Evolutionary conservation across 1,140 invertebrate species (phyloP).

Genomic region (Pseudachorutes palmiensis): DNA sequence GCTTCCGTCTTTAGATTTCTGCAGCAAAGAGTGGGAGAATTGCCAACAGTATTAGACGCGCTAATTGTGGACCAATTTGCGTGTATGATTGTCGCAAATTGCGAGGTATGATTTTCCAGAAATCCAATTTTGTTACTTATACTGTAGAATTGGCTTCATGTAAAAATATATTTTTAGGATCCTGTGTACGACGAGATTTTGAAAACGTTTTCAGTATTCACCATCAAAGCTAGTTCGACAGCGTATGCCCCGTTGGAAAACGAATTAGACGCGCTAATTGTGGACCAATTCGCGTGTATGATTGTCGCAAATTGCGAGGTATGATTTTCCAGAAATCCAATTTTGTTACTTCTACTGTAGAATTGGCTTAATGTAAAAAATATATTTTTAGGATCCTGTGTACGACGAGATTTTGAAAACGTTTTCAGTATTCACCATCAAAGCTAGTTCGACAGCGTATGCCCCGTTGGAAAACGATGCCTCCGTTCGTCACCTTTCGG

Average conservation of each 20-base stretch:
- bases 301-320: slow-evolving; percentile 80
- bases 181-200: slow-evolving; percentile 89
- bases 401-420: slow-evolving; percentile 96
- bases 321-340: slow-evolving; percentile 29
- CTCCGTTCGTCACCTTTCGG: slow-evolving; percentile 77
- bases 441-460: slow-evolving; percentile 84
- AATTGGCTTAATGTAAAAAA: slow-evolving; percentile 6
- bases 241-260: slow-evolving; percentile 82
- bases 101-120: slow-evolving; percentile 50
- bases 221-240: slow-evolving; percentile 82
- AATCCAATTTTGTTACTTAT: background rate
- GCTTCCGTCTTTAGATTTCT: slow-evolving; percentile 96
- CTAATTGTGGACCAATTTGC: slow-evolving; percentile 95
- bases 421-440: slow-evolving; percentile 90
- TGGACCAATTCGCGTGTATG: slow-evolving; percentile 95
- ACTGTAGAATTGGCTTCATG: slow-evolving; percentile 1
- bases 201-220: slow-evolving; percentile 94
- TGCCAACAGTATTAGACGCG: slow-evolving; percentile 71
- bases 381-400: slow-evolving; percentile 52
- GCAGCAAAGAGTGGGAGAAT: slow-evolving; percentile 87
- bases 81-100: slow-evolving; percentile 90
- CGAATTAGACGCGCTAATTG: slow-evolving; percentile 78
- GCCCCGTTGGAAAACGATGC: slow-evolving; percentile 46
- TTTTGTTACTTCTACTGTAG: background rate
- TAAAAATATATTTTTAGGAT: slow-evolving; percentile 44